These are phyloP conservation scores for Cladorhizidae sp. DNA, from an alignment of 37 sponge, comb jelly and placozoan species.

Conservation along the genomic window DNA sequence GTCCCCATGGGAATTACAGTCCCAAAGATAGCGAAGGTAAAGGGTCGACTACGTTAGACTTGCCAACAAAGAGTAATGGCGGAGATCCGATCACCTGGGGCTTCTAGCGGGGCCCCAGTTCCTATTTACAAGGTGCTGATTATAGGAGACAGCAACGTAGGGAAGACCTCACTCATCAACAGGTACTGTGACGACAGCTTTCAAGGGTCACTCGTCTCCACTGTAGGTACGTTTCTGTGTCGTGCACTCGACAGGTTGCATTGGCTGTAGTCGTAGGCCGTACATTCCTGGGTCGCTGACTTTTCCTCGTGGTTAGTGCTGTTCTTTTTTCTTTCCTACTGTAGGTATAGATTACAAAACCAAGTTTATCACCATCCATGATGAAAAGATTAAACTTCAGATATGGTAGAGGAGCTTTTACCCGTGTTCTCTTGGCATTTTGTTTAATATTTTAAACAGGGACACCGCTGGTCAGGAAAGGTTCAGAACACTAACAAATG, in stretches of 20 bases:
- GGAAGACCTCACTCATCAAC: constrained; percentile 70
- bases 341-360: constrained; percentile 82
- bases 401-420: no score
- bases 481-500: constrained; percentile 45
- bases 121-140: constrained; percentile 60
- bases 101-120: not conserved
- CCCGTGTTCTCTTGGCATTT: no score
- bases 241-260: no score
- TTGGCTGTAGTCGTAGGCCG: no score
- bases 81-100: not conserved
- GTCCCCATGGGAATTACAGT: no score
- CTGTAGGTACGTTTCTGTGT: constrained; percentile 62
- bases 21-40: no score
- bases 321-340: constrained; percentile 1
- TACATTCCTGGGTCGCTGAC: no score
- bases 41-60: no score
- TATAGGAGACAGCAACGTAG: constrained; percentile 78
- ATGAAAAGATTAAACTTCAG: constrained; percentile 56
- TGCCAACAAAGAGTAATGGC: no score
- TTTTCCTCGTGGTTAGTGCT: no score
- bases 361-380: constrained; percentile 52
- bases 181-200: constrained; percentile 59
- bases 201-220: constrained; percentile 55
- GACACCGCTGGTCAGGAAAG: constrained; percentile 71
- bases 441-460: constrained; percentile 16